These are phyloP conservation scores for Hoplostethus atlanticus DNA, from an alignment of 2,797 vertebrate genomes.

Conservation along the genomic window DNA sequence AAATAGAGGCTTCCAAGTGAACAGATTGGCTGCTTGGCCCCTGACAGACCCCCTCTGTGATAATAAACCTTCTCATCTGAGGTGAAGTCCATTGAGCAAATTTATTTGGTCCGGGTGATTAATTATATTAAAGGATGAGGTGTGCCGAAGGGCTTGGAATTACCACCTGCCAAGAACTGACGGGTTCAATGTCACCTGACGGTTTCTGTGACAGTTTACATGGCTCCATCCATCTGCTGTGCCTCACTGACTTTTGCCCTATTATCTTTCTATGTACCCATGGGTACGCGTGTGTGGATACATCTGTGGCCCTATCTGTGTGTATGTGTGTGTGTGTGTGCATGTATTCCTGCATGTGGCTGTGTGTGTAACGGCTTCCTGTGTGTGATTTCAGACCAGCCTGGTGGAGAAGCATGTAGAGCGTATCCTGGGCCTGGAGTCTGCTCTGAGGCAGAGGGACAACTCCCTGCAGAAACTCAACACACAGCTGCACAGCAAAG, in stretches of 20 bases:
- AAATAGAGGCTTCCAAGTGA: slow-evolving; percentile 42
- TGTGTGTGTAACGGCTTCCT: not conserved
- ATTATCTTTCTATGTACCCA: not conserved
- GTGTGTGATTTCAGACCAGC: slow-evolving; percentile 82
- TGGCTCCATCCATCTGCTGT: slow-evolving; percentile 4
- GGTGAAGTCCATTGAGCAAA: slow-evolving; percentile 41
- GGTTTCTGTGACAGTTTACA: slow-evolving; percentile 14
- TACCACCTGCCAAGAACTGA: slow-evolving; percentile 49
- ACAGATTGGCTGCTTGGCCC: slow-evolving; percentile 54
- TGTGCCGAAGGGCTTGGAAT: slow-evolving; percentile 41
- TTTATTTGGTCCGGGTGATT: slow-evolving; percentile 52
- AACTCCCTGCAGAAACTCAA: slow-evolving; percentile 90
- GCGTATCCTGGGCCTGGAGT: slow-evolving; percentile 93
- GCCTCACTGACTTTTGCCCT: slow-evolving; percentile 33
- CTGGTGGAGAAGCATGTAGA: slow-evolving; percentile 95
- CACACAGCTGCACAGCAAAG: slow-evolving; percentile 88
- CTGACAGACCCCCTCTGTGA: slow-evolving; percentile 47
- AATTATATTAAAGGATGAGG: slow-evolving; percentile 33
- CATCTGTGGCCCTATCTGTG: no score
- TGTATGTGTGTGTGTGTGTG: not conserved
- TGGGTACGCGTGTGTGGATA: not conserved
- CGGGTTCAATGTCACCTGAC: slow-evolving; percentile 50
- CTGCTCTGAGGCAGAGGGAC: slow-evolving; percentile 91
- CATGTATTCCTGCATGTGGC: not conserved
- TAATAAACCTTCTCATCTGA: slow-evolving; percentile 57